These are phyloP conservation scores for Nephotettix cincticeps DNA, from an alignment of 1,140 invertebrate genomes.

Conservation along the genomic window DNA sequence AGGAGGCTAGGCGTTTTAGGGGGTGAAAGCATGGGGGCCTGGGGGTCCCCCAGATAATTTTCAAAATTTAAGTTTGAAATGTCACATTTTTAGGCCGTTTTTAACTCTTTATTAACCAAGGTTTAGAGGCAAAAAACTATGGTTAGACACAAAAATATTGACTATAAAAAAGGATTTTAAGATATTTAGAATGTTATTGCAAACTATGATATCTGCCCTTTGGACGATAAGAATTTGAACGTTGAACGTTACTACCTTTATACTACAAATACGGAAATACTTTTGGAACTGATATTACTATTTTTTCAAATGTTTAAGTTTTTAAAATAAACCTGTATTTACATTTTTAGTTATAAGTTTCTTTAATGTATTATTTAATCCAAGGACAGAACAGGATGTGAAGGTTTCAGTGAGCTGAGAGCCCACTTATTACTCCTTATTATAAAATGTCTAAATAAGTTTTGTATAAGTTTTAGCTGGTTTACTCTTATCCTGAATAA, in stretches of 20 bases:
- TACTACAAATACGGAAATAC: conserved; percentile 4
- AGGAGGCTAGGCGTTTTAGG: not conserved
- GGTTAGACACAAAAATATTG: not conserved
- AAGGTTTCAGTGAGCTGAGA: too few species aligned
- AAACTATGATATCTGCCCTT: not conserved
- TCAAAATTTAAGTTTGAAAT: conserved; percentile 13
- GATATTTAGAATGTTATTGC: not conserved
- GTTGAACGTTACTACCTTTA: too few species aligned
- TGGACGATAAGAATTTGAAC: too few species aligned
- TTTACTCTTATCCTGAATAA: conserved; percentile 21
- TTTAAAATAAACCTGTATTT: conserved; percentile 17
- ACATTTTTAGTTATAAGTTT: conserved; percentile 21
- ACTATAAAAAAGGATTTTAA: conserved; percentile 7
- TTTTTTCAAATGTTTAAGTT: not conserved
- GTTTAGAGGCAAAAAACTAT: conserved; percentile 5
- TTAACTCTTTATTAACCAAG: conserved; percentile 15
- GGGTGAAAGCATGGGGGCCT: too few species aligned
- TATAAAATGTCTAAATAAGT: conserved; percentile 2
- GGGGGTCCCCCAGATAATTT: too few species aligned
- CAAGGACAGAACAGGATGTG: too few species aligned
- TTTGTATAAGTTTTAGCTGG: conserved; percentile 14
- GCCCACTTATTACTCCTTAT: conserved; percentile 5
- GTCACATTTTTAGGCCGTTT: conserved; percentile 18
- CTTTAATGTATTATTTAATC: conserved; percentile 8
- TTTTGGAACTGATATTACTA: conserved; percentile 16